phyloP scores from a whole-genome alignment of 2,797 vertebrate species.

The Sylvia borin region DNA sequence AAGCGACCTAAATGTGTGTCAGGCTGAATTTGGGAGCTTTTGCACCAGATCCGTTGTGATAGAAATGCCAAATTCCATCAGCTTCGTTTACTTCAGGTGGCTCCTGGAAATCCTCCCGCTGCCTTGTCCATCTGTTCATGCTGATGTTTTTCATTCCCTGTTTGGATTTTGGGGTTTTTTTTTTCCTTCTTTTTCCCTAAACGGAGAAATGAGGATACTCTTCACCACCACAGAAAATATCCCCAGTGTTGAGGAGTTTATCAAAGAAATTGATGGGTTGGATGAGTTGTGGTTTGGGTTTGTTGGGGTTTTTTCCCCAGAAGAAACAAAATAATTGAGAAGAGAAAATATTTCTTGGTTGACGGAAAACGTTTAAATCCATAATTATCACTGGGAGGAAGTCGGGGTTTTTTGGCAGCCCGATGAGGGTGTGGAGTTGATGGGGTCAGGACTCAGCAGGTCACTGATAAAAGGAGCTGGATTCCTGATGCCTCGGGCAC shows the following conservation, averaged over 20 bases:
- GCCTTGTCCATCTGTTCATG: constrained; percentile 52
- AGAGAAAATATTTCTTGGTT: background rate
- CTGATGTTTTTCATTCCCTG: background rate
- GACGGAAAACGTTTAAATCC: background rate
- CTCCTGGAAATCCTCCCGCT: constrained; percentile 25
- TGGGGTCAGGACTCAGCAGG: background rate
- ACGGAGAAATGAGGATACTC: background rate
- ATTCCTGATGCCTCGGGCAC: too few relatives aligned
- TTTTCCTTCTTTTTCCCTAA: background rate
- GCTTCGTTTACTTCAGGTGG: constrained; percentile 51
- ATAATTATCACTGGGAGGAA: constrained; percentile 7
- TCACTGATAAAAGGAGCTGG: background rate
- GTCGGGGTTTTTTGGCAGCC: background rate
- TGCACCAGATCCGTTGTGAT: constrained; percentile 33
- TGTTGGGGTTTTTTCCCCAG: background rate
- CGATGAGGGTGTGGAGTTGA: background rate
- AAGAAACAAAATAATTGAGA: constrained; percentile 4
- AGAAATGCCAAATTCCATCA: constrained; percentile 45
- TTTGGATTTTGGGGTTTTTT: too few relatives aligned
- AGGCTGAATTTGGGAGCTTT: constrained; percentile 16
- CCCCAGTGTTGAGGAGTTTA: background rate
- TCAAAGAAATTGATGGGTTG: background rate
- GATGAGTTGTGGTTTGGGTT: background rate
- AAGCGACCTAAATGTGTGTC: background rate
- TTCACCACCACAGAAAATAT: background rate